phyloP scores from a whole-genome alignment of 2,888 invertebrate genomes.

The Lumbricus terrestris region DNA sequence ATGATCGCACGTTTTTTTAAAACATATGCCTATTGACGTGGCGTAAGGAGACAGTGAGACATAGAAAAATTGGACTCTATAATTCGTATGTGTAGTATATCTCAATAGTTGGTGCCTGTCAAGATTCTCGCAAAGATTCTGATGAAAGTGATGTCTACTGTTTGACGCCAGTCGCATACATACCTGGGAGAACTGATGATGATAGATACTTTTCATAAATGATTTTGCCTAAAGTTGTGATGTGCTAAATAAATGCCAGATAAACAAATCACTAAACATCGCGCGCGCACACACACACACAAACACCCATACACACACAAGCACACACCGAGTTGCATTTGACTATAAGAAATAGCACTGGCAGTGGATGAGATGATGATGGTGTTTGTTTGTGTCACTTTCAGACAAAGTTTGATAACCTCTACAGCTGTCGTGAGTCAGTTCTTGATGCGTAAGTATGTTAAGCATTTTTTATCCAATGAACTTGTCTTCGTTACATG shows the following conservation, averaged over 20 bases:
- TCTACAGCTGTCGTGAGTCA: conserved; percentile 74
- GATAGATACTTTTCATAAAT: background rate
- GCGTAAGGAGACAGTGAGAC: too few species aligned
- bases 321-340: background rate
- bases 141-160: background rate
- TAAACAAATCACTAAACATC: too few species aligned
- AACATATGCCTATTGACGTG: too few species aligned
- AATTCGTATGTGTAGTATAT: too few species aligned
- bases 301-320: too few species aligned
- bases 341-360: background rate
- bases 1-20: too few species aligned
- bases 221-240: too few species aligned
- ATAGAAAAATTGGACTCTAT: too few species aligned
- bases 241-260: too few species aligned
- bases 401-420: conserved; percentile 44
- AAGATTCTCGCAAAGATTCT: background rate
- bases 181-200: background rate
- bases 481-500: background rate
- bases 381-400: background rate
- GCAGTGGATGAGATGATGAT: background rate
- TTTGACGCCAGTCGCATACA: background rate
- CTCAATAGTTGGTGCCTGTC: too few species aligned
- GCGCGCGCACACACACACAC: too few species aligned
- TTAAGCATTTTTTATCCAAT: background rate
- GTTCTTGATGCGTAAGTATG: conserved; percentile 84